Conservation (phyloP, 2,113 vertebrate genomes). For the Tautogolabrus adspersus region DNA sequence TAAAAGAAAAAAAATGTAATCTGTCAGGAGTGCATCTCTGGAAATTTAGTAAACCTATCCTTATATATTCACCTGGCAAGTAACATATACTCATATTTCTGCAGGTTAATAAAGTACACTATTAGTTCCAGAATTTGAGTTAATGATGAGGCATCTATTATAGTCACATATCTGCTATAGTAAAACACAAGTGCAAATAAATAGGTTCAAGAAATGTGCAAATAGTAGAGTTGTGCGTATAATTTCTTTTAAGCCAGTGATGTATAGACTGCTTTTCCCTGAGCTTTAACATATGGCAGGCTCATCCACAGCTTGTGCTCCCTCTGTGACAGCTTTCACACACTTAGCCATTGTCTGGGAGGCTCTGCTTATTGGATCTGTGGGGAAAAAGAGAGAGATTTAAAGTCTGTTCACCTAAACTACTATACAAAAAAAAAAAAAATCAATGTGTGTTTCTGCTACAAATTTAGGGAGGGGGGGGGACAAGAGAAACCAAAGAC, state of each 20-base stretch:
- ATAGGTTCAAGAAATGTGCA: slow-evolving; percentile 53
- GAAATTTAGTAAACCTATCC: slow-evolving; percentile 18
- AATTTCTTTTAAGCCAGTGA: not conserved
- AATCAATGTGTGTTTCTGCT: not conserved
- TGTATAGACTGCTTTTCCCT: slow-evolving; percentile 9
- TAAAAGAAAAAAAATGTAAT: not conserved
- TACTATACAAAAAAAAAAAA: not conserved
- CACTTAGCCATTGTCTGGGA: slow-evolving; percentile 98
- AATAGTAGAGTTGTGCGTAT: slow-evolving; percentile 66
- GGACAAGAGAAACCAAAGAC: too few relatives aligned
- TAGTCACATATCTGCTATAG: slow-evolving; percentile 1
- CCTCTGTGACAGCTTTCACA: slow-evolving; percentile 94
- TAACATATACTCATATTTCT: slow-evolving; percentile 12
- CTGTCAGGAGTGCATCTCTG: slow-evolving; percentile 12
- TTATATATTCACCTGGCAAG: slow-evolving; percentile 18
- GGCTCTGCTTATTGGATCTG: slow-evolving; percentile 95
- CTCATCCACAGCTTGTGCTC: slow-evolving; percentile 91
- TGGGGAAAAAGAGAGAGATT: slow-evolving; percentile 50
- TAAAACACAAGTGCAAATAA: slow-evolving; percentile 49
- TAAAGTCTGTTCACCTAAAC: not conserved
- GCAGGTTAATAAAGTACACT: slow-evolving; percentile 12
- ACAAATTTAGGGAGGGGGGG: too few relatives aligned
- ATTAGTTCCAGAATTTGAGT: slow-evolving; percentile 5
- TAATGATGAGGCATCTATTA: slow-evolving; percentile 4
- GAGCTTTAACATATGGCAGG: slow-evolving; percentile 90